A percentile compares a stretch with the other conserved stretches of the same genome.
phyloP scores from a whole-genome alignment of 1,140 invertebrate genomes.

The Tetranychus urticae region DNA sequence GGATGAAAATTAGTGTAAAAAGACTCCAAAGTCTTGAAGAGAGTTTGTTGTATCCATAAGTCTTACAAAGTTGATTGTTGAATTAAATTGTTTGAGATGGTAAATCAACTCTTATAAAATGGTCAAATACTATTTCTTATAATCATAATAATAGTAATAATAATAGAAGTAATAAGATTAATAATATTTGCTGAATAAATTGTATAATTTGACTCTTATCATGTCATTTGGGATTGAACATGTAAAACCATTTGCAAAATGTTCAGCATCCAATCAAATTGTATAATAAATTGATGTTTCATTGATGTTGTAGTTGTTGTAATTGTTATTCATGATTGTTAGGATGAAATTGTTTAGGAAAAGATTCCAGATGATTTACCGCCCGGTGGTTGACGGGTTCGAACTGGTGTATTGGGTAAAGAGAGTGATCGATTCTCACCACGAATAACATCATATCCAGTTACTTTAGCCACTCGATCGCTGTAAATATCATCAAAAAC shows the following conservation, averaged over 20 bases:
- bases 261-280: neutral
- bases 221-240: neutral
- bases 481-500: slow-evolving; percentile 3
- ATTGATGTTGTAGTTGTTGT: neutral
- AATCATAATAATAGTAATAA: neutral
- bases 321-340: neutral
- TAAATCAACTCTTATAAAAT: neutral
- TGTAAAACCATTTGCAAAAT: neutral
- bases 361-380: slow-evolving; percentile 1
- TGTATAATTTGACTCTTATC: neutral
- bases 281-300: neutral
- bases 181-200: neutral
- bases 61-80: neutral
- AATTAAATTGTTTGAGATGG: neutral
- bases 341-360: neutral
- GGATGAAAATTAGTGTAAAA: neutral
- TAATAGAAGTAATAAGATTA: neutral
- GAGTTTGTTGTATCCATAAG: too few species aligned
- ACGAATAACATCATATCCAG: neutral
- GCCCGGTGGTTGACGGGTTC: slow-evolving; percentile 9
- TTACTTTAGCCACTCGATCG: neutral
- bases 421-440: slow-evolving; percentile 4
- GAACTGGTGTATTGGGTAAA: slow-evolving; percentile 6
- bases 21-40: too few species aligned
- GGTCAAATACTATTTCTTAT: neutral